phyloP scores from a whole-genome alignment of 1,140 invertebrate species.

The Euwallacea similis region DNA sequence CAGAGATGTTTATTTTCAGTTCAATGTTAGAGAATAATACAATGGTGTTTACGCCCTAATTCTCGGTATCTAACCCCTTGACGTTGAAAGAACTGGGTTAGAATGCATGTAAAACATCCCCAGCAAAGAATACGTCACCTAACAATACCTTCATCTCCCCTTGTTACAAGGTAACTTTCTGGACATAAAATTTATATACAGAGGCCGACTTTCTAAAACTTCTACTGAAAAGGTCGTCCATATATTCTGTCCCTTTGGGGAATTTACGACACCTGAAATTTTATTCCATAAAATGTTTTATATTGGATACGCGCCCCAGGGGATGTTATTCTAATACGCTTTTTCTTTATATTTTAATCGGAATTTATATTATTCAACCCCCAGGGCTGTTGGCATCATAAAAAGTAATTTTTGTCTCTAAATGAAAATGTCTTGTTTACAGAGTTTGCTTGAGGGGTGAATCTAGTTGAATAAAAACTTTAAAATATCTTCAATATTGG shows the following conservation, averaged over 20 bases:
- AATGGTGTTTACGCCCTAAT: too few relatives aligned
- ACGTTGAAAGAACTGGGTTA: not conserved
- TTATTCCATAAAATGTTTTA: constrained; percentile 26
- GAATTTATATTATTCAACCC: constrained; percentile 9
- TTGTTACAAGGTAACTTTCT: constrained; percentile 18
- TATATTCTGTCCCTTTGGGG: constrained; percentile 23
- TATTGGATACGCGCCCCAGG: constrained; percentile 13
- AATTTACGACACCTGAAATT: constrained; percentile 33
- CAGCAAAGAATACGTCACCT: constrained; percentile 14
- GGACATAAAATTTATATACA: constrained; percentile 27
- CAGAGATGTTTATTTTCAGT: too few relatives aligned
- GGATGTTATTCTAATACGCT: constrained; percentile 1
- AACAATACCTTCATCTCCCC: constrained; percentile 20
- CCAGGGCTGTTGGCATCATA: not conserved
- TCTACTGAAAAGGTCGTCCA: constrained; percentile 31
- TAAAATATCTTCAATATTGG: too few relatives aligned
- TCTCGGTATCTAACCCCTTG: too few relatives aligned
- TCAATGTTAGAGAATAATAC: too few relatives aligned
- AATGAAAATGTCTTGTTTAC: too few relatives aligned
- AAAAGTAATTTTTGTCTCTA: not conserved
- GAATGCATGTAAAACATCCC: constrained; percentile 3
- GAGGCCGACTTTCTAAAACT: constrained; percentile 26
- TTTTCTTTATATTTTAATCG: constrained; percentile 12
- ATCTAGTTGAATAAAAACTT: too few relatives aligned
- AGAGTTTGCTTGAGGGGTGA: too few relatives aligned